Evolutionary conservation across 2,888 invertebrate species (phyloP), one percentile per base, ranked within the genome.

Genomic region (Craniophora ligustri): DNA sequence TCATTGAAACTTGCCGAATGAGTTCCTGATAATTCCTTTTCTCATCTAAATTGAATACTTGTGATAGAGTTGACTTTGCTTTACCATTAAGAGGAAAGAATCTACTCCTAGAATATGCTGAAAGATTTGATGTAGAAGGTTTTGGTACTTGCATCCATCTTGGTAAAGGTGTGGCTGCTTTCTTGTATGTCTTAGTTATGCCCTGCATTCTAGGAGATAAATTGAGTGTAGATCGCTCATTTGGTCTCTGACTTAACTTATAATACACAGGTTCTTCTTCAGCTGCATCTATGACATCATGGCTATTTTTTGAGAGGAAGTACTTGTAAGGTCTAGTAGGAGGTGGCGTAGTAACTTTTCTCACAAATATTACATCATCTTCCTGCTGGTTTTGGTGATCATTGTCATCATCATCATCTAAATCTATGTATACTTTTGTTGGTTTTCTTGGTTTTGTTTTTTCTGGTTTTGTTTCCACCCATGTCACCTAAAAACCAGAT

Each of bases 21-120:
- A 95, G 75, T 77, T 94, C 93, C 69, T 92, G 91, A 67, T 95
- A 95, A 72, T 89, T 91, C 71, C 84, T 88, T 74, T 94, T 95
- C 63, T 95, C 95, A 67, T 94, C 94, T 74, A 95, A 84, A 78
- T 94, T 91, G 64, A 94, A 94, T 47, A 94, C 91, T 79, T 94
- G 93, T 23, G 93, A 87, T 30, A 94, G 75, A 42, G 90, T 88
- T 8, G 88, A 80, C 58, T 86, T 84, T 23, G 78, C 74, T 46
- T 86, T 90, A 7, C 91, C 88, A 67, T 91, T 92, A 1, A 82
- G 38, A 53, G 82, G 84, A 58, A 78, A 60, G 58, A 77, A 81
- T 76, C 79, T 84, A 75, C 76, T 91, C 74, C 82, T 84, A 38
- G 76, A 40, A 56, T 65, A 72, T 46, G 81, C 75, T 35, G 81